Percentiles rank a stretch among this genome's conserved stretches.
Evolutionary conservation across 2,113 vertebrate genomes (phyloP).

Genomic region (Corythornis vintsioides): DNA sequence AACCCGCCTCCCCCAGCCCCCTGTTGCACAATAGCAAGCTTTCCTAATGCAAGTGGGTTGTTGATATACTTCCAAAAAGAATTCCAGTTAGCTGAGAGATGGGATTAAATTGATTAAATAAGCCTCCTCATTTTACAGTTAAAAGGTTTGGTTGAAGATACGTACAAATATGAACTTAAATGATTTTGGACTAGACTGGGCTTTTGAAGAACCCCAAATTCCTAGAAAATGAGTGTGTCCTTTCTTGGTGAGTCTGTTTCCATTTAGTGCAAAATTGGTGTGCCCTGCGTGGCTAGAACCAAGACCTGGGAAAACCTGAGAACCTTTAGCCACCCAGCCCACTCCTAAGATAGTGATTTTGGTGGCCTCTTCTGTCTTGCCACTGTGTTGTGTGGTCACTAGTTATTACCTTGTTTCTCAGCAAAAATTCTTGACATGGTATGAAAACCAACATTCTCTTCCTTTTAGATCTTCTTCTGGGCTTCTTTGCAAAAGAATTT

Average conservation of each 20-base stretch:
- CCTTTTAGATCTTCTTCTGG: not conserved
- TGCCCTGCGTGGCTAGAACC: not conserved
- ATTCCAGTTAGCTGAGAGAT: conserved; percentile 46
- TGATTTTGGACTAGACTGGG: not conserved
- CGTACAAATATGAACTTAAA: not conserved
- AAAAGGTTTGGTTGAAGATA: not conserved
- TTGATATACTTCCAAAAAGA: conserved; percentile 46
- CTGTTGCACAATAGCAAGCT: conserved; percentile 36
- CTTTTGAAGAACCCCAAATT: not conserved
- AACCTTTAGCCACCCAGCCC: not conserved
- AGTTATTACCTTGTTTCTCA: not conserved
- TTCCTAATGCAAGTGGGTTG: conserved; percentile 11
- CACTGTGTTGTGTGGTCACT: rapidly evolving
- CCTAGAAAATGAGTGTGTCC: not conserved
- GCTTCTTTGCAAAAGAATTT: not conserved
- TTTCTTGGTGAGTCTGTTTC: not conserved
- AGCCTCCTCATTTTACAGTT: not conserved
- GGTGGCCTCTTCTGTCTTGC: not conserved
- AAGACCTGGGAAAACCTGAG: rapidly evolving
- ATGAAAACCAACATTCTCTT: not conserved
- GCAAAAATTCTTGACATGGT: not conserved
- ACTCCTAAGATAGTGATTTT: not conserved
- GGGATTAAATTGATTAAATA: conserved; percentile 54
- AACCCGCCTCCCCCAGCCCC: not conserved
- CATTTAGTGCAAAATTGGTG: not conserved